Evolutionary conservation across 2,888 invertebrate genomes (phyloP), one percentile per base, ranked within the genome.

Genomic region (Heliconius aoede): DNA sequence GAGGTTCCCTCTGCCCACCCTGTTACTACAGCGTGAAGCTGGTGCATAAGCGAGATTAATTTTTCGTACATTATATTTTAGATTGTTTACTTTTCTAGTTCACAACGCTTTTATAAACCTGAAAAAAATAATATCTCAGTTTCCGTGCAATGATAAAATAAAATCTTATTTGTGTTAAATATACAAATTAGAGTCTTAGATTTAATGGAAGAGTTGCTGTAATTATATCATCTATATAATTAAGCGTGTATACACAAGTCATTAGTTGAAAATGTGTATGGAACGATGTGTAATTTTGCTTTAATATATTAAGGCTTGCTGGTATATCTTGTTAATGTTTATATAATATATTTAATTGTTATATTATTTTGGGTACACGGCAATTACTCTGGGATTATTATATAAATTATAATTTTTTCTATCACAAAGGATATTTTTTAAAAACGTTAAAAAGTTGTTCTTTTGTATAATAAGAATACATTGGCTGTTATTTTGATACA

Each of bases 231-330:
- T 72, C 71, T 32, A 21, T 32, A 71, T 60, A 58, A 58, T 72
- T 24, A 32, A 71, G 30, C 30, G 18, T 60, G 68, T 36, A 58
- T 24, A 72, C 58, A 51, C 60, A 72, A 60, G 18, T 36, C 24
- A 36, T 60, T 58, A 60, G 58, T 58, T 58, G 58, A 32, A 58
- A 71, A 55, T 55, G 32, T 58, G 71, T 55, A 28, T 24, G 11
- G 46, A 71, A 71, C 24, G n/a, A 58, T 71, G 51, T 55, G 24
- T 72, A 74, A 74, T 74, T 51, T 32, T 62, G 18, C 46, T 74
- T 74, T 36, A 69, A 75, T 55, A 55, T 71, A 61, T 55, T 60
- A 68, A 40, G 46, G 24, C 28, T 67, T 40, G 36, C 15, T 24
- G 1, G 3, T 68, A 46, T 68, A 68, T 46, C 68, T 26, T 68